Percentiles rank a stretch among this genome's conserved stretches.
These are phyloP conservation scores for Eira barbara DNA, from an alignment of 2,113 vertebrate genomes.

Conservation along the genomic window DNA sequence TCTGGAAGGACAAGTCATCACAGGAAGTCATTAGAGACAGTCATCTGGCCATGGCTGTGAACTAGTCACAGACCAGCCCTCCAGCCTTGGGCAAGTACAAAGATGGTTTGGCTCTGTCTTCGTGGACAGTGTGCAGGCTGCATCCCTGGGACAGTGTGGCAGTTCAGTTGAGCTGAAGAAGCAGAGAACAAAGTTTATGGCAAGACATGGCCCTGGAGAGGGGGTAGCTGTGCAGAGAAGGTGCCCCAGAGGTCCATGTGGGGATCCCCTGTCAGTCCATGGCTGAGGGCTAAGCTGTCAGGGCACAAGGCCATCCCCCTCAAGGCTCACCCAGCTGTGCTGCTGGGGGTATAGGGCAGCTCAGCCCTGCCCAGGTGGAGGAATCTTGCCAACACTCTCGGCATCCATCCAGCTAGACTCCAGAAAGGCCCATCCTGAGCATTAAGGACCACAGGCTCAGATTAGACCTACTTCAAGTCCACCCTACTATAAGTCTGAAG, in stretches of 20 bases:
- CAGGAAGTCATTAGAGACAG: not conserved
- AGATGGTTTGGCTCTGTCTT: not conserved
- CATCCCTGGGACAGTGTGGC: not conserved
- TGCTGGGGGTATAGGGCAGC: not conserved
- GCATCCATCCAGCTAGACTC: not conserved
- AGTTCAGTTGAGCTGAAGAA: not conserved
- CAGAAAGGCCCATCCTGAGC: not conserved
- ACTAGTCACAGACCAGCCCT: not conserved
- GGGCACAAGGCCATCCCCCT: not conserved
- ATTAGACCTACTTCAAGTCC: rapidly evolving
- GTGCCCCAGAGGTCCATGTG: not conserved
- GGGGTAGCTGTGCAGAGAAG: not conserved
- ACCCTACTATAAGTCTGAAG: not conserved
- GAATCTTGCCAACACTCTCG: not conserved
- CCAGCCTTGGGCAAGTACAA: not conserved
- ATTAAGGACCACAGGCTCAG: not conserved
- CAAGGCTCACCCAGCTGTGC: too few relatives aligned
- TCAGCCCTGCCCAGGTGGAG: not conserved
- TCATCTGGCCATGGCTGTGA: not conserved
- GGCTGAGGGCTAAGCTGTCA: not conserved
- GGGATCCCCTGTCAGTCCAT: too few relatives aligned
- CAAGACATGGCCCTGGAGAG: not conserved
- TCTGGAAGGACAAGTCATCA: not conserved
- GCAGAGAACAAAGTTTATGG: not conserved
- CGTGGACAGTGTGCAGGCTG: not conserved